A percentile compares a stretch with the other conserved stretches of the same genome.
Conservation (phyloP, 2,113 vertebrate species). For the Tetraodon nigroviridis region DNA sequence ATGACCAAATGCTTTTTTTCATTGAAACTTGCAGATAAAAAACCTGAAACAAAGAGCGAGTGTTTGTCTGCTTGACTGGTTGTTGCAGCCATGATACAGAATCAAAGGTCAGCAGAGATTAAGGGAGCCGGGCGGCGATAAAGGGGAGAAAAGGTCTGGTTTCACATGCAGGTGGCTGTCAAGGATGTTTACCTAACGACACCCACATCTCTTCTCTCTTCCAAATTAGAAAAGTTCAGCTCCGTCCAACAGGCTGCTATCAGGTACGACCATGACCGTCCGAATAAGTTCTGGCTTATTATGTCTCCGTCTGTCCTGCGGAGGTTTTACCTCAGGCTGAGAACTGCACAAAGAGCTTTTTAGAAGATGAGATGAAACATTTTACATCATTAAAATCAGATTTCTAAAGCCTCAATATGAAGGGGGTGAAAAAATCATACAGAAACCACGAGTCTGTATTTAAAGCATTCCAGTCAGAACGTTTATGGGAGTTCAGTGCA, state of each 20-base stretch:
- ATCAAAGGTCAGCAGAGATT: conserved; percentile 59
- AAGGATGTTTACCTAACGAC: conserved; percentile 60
- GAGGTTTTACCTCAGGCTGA: conserved; percentile 36
- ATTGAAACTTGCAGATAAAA: background rate
- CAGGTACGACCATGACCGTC: conserved; percentile 45
- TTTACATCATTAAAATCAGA: too few species aligned
- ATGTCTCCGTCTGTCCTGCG: conserved; percentile 46
- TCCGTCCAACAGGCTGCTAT: conserved; percentile 50
- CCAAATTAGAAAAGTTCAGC: conserved; percentile 60
- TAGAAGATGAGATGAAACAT: too few species aligned
- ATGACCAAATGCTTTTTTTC: background rate
- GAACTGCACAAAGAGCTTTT: background rate
- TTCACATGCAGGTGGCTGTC: conserved; percentile 66
- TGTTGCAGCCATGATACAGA: conserved; percentile 29
- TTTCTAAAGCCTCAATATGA: conserved; percentile 14
- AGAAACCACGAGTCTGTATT: background rate
- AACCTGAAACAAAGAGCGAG: conserved; percentile 29
- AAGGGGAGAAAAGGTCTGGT: conserved; percentile 47
- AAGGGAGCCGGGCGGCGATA: conserved; percentile 26
- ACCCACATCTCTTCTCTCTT: conserved; percentile 41
- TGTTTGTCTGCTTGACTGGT: conserved; percentile 32
- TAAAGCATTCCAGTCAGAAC: background rate
- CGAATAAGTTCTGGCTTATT: conserved; percentile 48
- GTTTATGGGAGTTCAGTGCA: background rate
- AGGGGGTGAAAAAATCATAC: conserved; percentile 7